Conservation (phyloP, 2,797 vertebrate genomes). For the Neosilurus hyrtlii region DNA sequence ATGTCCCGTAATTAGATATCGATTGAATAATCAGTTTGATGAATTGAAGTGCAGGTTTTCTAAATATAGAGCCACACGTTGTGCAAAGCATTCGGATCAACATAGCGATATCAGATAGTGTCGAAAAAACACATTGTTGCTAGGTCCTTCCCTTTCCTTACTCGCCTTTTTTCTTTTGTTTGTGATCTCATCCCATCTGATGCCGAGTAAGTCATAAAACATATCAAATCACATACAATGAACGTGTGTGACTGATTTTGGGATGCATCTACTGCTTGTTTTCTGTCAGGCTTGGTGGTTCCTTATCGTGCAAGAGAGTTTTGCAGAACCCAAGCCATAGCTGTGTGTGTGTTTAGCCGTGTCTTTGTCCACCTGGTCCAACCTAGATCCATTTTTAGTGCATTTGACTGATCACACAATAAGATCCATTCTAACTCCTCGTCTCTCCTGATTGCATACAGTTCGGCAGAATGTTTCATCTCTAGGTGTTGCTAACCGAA, state of each 20-base stretch:
- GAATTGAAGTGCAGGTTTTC: conserved; percentile 65
- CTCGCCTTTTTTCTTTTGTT: neutral
- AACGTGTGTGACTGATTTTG: conserved; percentile 71
- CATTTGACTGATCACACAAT: conserved; percentile 60
- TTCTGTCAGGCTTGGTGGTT: conserved; percentile 75
- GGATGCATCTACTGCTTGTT: conserved; percentile 84
- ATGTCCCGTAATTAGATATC: conserved; percentile 77
- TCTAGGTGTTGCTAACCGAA: conserved; percentile 99
- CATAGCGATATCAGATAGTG: conserved; percentile 41
- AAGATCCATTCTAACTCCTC: conserved; percentile 84
- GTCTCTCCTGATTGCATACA: conserved; percentile 93
- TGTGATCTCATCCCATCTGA: conserved; percentile 52
- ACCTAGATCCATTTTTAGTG: conserved; percentile 65
- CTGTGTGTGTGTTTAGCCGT: conserved; percentile 80
- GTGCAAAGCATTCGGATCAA: conserved; percentile 30
- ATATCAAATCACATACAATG: conserved; percentile 70
- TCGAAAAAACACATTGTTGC: neutral
- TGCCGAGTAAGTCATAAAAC: conserved; percentile 53
- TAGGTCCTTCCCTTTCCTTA: neutral
- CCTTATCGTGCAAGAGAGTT: conserved; percentile 77
- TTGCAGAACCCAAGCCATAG: conserved; percentile 74
- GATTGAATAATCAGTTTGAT: conserved; percentile 74
- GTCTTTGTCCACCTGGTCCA: conserved; percentile 78
- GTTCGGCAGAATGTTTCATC: conserved; percentile 98
- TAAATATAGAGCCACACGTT: conserved; percentile 40